These are phyloP conservation scores for Drosophila borborema DNA, from an alignment of 2,888 invertebrate genomes.

Conservation along the genomic window DNA sequence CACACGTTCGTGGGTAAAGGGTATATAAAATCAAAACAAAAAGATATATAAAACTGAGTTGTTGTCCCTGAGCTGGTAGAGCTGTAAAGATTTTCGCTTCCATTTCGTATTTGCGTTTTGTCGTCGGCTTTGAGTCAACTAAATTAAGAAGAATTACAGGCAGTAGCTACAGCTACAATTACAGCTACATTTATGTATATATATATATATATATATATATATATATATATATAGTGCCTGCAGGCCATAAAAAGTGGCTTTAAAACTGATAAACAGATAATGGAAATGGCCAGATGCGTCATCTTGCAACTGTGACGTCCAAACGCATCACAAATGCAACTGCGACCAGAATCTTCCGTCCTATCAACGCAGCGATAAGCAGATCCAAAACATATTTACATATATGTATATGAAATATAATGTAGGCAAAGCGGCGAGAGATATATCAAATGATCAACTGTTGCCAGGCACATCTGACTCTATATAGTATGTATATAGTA, in stretches of 20 bases:
- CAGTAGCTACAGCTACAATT: background rate
- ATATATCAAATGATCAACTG: conserved; percentile 1
- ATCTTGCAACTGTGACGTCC: conserved; percentile 2
- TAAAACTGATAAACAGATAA: conserved; percentile 9
- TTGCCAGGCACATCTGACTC: conserved; percentile 7
- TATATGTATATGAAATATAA: background rate
- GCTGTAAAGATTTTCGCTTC: conserved; percentile 23
- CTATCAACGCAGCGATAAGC: conserved; percentile 14
- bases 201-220: background rate
- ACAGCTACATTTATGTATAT: background rate
- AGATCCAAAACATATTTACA: conserved; percentile 1
- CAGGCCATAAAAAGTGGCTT: background rate
- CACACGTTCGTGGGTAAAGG: background rate
- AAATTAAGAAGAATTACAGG: conserved; percentile 1
- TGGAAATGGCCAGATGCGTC: conserved; percentile 7
- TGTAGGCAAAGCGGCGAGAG: background rate
- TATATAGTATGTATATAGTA: background rate
- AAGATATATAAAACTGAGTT: background rate
- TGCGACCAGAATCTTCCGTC: conserved; percentile 5
- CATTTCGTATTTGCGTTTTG: conserved; percentile 7
- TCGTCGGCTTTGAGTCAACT: conserved; percentile 5
- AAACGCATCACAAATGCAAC: background rate
- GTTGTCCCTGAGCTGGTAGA: conserved; percentile 27
- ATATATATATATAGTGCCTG: background rate
- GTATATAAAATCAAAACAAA: conserved; percentile 4